Conservation (phyloP, 2,797 vertebrate species). For the Pantherophis vulpinus region DNA sequence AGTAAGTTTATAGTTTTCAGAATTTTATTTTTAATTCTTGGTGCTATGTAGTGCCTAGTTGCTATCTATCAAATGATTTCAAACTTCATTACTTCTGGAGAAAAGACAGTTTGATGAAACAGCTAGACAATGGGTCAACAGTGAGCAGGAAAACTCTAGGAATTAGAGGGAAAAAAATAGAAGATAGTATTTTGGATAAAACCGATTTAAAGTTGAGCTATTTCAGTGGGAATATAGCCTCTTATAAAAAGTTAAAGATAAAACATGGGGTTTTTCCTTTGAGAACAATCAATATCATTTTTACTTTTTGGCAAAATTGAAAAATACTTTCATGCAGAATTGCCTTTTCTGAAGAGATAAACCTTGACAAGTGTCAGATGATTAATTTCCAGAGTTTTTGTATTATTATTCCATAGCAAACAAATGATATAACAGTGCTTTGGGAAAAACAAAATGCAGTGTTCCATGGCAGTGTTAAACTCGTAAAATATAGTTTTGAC, state of each 20-base stretch:
- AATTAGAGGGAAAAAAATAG: neutral
- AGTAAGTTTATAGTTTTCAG: neutral
- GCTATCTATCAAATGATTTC: neutral
- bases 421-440: neutral
- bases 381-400: neutral
- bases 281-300: neutral
- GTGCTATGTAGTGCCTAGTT: neutral
- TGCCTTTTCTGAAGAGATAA: neutral
- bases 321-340: neutral
- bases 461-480: neutral
- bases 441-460: neutral
- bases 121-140: neutral
- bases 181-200: neutral
- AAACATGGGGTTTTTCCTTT: neutral
- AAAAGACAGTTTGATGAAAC: neutral
- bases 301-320: neutral
- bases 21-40: neutral
- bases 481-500: neutral
- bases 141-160: neutral
- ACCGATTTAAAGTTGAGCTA: neutral
- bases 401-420: neutral
- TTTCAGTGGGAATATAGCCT: neutral
- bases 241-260: neutral
- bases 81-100: neutral
- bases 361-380: neutral